phyloP scores from a whole-genome alignment of 2,113 vertebrate species.

The Calidris pygmaea region DNA sequence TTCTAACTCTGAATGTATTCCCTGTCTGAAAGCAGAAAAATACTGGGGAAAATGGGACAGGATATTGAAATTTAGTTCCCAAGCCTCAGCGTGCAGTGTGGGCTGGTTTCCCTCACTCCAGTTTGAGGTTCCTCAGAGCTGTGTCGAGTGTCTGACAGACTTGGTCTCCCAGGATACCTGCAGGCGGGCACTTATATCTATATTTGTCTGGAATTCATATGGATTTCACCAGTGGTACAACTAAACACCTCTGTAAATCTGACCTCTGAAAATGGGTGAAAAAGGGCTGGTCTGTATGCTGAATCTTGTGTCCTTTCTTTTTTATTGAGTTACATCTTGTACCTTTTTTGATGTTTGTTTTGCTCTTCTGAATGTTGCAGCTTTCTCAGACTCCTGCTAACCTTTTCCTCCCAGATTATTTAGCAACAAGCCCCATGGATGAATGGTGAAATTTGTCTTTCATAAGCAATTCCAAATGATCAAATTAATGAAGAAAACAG shows the following conservation, averaged over 20 bases:
- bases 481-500: neutral
- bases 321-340: neutral
- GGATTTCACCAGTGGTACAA: neutral
- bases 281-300: neutral
- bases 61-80: neutral
- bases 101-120: neutral
- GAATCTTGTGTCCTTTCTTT: neutral
- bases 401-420: neutral
- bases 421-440: neutral
- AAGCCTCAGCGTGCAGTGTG: neutral
- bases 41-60: neutral
- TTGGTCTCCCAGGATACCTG: neutral
- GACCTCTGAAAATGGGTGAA: neutral
- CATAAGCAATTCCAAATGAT: neutral
- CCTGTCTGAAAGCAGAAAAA: neutral
- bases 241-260: neutral
- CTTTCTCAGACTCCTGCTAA: neutral
- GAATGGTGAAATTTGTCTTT: neutral
- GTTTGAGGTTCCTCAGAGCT: neutral
- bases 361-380: neutral
- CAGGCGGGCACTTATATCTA: fast-evolving
- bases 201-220: neutral
- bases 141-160: neutral
- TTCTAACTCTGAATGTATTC: neutral
- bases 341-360: neutral